A percentile compares a stretch with the other conserved stretches of the same genome.
Evolutionary conservation across 2,797 vertebrate species (phyloP).

Genomic region (Saguinus oedipus): DNA sequence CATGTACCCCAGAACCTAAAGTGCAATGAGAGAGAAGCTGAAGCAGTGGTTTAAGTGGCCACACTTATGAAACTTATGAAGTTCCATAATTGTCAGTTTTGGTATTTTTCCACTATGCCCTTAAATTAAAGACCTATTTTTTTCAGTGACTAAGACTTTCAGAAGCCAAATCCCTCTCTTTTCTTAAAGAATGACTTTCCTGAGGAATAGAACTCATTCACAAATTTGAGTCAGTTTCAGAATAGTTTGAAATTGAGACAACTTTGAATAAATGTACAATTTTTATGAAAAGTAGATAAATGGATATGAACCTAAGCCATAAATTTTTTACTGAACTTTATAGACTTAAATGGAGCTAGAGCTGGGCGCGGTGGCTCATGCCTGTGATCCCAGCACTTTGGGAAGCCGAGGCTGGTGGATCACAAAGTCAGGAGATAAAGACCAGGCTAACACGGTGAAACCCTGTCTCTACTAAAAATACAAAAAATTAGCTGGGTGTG

Average conservation of each 20-base stretch:
- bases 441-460: too few species aligned
- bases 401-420: too few species aligned
- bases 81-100: neutral
- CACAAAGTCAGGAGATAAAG: too few species aligned
- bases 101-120: neutral
- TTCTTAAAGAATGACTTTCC: constrained; percentile 77
- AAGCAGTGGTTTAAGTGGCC: neutral
- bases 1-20: too few species aligned
- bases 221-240: constrained; percentile 76
- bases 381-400: too few species aligned
- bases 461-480: too few species aligned
- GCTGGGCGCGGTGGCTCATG: too few species aligned
- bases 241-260: constrained; percentile 71
- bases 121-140: constrained; percentile 76
- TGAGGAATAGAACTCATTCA: constrained; percentile 64
- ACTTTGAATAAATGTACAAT: constrained; percentile 73
- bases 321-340: constrained; percentile 58
- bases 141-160: constrained; percentile 70
- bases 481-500: too few species aligned
- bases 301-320: constrained; percentile 63
- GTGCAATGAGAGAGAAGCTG: neutral
- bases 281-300: constrained; percentile 73
- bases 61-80: neutral
- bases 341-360: neutral
- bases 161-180: constrained; percentile 69